A percentile compares a stretch with the other conserved stretches of the same genome.
These are phyloP conservation scores for Esperia sulphurella DNA, from an alignment of 2,888 invertebrate species.

Conservation along the genomic window DNA sequence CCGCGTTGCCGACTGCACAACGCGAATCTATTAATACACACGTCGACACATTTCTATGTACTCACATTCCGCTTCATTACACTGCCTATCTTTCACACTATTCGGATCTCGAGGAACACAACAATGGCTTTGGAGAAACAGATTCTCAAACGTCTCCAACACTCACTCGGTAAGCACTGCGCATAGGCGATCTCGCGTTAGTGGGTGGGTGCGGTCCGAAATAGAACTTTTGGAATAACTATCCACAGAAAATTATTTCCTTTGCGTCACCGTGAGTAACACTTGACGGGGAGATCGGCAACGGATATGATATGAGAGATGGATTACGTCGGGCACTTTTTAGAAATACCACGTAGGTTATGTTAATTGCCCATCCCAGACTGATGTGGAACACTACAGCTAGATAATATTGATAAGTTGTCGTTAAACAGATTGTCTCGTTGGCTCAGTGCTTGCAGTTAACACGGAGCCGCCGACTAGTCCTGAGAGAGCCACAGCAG, in stretches of 20 bases:
- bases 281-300: constrained; percentile 34
- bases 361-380: no score
- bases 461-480: no score
- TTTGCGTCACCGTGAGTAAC: constrained; percentile 60
- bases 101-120: background rate
- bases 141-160: background rate
- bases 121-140: background rate
- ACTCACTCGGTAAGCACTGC: constrained; percentile 43
- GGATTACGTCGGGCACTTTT: background rate
- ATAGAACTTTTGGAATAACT: constrained; percentile 77
- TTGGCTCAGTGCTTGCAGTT: no score
- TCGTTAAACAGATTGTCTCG: no score
- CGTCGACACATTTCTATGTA: constrained; percentile 29
- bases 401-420: no score
- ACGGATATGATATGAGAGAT: background rate
- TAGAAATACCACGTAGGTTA: no score
- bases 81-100: constrained; percentile 24
- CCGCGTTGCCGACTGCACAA: no score
- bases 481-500: no score
- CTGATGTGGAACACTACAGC: no score
- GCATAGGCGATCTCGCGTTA: constrained; percentile 47
- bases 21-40: no score
- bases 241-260: constrained; percentile 57
- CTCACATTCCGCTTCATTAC: constrained; percentile 75
- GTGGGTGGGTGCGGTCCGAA: constrained; percentile 63